These are phyloP conservation scores for Grammomys dolichurus DNA, from an alignment of 2,113 vertebrate genomes.

Conservation along the genomic window DNA sequence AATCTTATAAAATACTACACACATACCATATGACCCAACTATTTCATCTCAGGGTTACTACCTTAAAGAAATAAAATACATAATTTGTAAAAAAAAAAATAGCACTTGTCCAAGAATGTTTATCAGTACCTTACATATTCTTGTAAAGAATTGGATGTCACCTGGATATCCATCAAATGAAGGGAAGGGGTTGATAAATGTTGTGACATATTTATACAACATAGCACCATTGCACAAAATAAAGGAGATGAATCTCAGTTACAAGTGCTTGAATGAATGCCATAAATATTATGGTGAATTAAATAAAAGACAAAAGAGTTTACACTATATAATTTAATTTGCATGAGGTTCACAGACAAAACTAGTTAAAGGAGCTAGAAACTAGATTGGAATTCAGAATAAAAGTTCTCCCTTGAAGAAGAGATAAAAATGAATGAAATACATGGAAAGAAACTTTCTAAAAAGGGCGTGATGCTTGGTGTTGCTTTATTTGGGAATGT, in stretches of 20 bases:
- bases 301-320: conserved; percentile 1
- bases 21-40: not conserved
- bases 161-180: not conserved
- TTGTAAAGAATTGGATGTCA: conserved; percentile 25
- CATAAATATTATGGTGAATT: not conserved
- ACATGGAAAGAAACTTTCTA: not conserved
- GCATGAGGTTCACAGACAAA: not conserved
- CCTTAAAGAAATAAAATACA: conserved; percentile 34
- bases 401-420: not conserved
- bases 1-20: conserved; percentile 13
- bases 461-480: not conserved
- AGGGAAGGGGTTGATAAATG: not conserved
- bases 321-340: not conserved
- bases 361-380: not conserved
- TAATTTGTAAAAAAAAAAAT: not conserved
- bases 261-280: not conserved
- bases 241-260: not conserved
- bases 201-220: not conserved
- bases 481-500: not conserved
- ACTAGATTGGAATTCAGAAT: not conserved
- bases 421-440: not conserved
- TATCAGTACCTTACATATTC: conserved; percentile 22
- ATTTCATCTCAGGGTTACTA: conserved; percentile 31
- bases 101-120: not conserved
- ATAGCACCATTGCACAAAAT: not conserved